Evolutionary conservation across 2,888 invertebrate species (phyloP).

Genomic region (Drosophila lacicola): DNA sequence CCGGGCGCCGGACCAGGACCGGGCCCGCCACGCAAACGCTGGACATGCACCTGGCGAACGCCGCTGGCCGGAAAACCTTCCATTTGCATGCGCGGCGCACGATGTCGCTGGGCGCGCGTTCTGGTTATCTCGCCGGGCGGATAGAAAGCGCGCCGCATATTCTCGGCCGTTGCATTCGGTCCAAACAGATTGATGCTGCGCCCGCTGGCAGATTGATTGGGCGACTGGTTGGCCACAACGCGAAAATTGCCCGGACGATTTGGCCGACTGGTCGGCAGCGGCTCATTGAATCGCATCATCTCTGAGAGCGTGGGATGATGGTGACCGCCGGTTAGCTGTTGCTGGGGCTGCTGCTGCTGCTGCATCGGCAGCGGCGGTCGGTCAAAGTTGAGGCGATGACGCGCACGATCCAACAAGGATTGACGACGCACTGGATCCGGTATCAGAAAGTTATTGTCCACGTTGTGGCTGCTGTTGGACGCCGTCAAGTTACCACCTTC

Average conservation of each 20-base stretch:
- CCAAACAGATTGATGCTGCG: slow-evolving; percentile 47
- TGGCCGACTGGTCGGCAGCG: slow-evolving; percentile 33
- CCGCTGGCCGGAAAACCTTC: slow-evolving; percentile 19
- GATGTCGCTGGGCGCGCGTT: slow-evolving; percentile 24
- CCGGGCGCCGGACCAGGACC: slow-evolving; percentile 7
- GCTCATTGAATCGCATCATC: slow-evolving; percentile 38
- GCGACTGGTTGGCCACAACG: slow-evolving; percentile 15
- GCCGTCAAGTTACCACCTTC: slow-evolving; percentile 1
- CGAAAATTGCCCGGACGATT: slow-evolving; percentile 26
- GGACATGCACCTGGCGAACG: slow-evolving; percentile 27
- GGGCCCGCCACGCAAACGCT: slow-evolving; percentile 33
- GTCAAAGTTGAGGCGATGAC: slow-evolving; percentile 32
- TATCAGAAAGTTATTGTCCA: slow-evolving; percentile 17
- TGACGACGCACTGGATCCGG: slow-evolving; percentile 35
- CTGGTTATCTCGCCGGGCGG: slow-evolving; percentile 9
- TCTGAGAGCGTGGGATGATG: slow-evolving; percentile 28
- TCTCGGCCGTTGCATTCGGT: slow-evolving; percentile 3
- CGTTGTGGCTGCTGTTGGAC: slow-evolving; percentile 16
- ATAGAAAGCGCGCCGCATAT: slow-evolving; percentile 32
- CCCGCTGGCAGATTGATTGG: slow-evolving; percentile 15
- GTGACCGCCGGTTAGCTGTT: not conserved
- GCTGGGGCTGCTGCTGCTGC: slow-evolving; percentile 13
- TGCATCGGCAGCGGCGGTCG: slow-evolving; percentile 13
- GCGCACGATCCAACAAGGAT: slow-evolving; percentile 31
- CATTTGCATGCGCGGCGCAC: slow-evolving; percentile 19